Evolutionary conservation across 1,140 invertebrate genomes (phyloP).

Genomic region (Penaeus indicus): DNA sequence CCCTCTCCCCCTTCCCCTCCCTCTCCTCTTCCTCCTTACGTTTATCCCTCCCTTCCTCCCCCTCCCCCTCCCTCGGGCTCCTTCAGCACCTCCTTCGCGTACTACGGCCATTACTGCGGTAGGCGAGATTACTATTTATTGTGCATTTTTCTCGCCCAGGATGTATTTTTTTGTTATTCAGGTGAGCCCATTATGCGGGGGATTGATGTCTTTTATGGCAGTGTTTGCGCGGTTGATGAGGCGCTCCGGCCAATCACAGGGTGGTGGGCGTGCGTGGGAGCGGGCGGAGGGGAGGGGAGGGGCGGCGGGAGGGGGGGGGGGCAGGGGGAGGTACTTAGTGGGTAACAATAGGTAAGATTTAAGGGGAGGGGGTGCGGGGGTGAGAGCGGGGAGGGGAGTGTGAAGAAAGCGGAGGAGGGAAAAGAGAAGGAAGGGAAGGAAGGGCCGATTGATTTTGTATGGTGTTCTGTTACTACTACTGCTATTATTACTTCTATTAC

Average conservation of each 20-base stretch:
- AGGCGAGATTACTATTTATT: constrained; percentile 61
- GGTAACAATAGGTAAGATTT: no score
- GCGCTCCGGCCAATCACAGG: constrained; percentile 29
- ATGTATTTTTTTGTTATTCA: constrained; percentile 61
- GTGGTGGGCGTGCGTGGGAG: background rate
- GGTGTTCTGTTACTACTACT: background rate
- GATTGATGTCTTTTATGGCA: constrained; percentile 60
- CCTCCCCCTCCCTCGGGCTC: background rate
- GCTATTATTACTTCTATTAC: background rate
- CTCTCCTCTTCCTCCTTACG: background rate
- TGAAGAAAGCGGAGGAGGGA: background rate
- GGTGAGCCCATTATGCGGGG: constrained; percentile 54
- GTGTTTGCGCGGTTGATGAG: constrained; percentile 60
- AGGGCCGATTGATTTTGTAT: constrained; percentile 13
- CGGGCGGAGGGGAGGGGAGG: background rate
- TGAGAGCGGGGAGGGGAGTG: background rate
- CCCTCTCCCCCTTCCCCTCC: background rate
- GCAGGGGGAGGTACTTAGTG: background rate
- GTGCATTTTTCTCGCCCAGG: constrained; percentile 54
- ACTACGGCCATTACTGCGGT: constrained; percentile 49
- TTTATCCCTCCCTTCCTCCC: background rate
- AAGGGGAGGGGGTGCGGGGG: background rate
- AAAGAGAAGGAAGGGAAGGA: background rate
- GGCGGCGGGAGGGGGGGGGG: background rate
- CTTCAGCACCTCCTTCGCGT: background rate